These are phyloP conservation scores for Caenorhabditis briggsae DNA, from an alignment of 1,140 invertebrate species.

Conservation along the genomic window DNA sequence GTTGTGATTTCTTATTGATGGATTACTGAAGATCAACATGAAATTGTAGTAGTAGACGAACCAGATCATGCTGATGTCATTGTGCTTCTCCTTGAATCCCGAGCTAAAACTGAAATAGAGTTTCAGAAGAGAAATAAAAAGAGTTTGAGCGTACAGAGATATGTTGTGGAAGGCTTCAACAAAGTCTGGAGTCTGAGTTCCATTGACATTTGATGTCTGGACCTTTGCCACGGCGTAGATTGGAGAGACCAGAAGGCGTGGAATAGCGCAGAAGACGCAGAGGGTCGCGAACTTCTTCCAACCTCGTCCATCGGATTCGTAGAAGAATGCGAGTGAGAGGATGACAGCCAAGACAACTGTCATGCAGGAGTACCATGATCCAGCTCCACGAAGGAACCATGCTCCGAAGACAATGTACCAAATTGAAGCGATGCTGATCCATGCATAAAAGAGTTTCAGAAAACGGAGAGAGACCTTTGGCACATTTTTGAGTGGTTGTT, in stretches of 20 bases:
- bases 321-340: constrained; percentile 21
- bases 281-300: constrained; percentile 42
- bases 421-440: not conserved
- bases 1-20: not conserved
- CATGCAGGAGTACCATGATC: not conserved
- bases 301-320: not conserved
- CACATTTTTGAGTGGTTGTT: not conserved
- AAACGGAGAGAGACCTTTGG: constrained; percentile 5
- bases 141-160: not conserved
- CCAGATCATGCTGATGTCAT: constrained; percentile 6
- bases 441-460: not conserved
- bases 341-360: not conserved
- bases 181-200: not conserved
- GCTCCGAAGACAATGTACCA: constrained; percentile 34
- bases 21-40: not conserved
- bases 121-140: not conserved
- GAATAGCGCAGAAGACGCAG: constrained; percentile 3
- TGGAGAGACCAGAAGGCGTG: constrained; percentile 13
- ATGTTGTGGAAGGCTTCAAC: not conserved
- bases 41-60: constrained; percentile 35
- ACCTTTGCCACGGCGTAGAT: constrained; percentile 13
- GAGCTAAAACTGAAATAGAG: not conserved
- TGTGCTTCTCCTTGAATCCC: constrained; percentile 10
- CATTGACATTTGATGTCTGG: constrained; percentile 8
- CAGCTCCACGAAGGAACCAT: constrained; percentile 25